Conservation (phyloP, 2,797 vertebrate species). For the Malurus splendens region DNA sequence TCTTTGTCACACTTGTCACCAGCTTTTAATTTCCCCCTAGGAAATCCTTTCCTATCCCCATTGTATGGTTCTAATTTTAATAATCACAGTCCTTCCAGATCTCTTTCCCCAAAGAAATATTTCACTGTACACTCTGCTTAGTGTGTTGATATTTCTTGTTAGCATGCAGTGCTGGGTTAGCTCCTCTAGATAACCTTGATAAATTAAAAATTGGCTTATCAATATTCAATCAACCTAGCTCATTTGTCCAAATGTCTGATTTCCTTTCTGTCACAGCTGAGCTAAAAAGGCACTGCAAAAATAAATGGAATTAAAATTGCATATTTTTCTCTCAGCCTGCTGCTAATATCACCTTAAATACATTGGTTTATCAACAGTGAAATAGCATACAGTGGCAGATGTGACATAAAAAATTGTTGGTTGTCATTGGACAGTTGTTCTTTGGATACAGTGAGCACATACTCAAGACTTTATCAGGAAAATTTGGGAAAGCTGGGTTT, state of each 20-base stretch:
- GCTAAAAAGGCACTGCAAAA: conserved; percentile 9
- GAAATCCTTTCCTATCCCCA: neutral
- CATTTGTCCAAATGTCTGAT: conserved; percentile 36
- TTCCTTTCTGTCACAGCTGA: conserved; percentile 29
- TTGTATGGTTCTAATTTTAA: neutral
- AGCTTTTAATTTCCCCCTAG: neutral
- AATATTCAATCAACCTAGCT: conserved; percentile 53
- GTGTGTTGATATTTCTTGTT: conserved; percentile 23
- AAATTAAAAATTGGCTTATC: conserved; percentile 62
- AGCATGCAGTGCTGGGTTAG: neutral
- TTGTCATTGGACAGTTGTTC: neutral
- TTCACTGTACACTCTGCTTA: conserved; percentile 6
- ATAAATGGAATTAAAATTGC: conserved; percentile 52
- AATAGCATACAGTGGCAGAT: neutral
- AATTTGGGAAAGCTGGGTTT: neutral
- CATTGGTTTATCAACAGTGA: neutral
- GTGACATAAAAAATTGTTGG: neutral
- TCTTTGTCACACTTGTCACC: neutral
- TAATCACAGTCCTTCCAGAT: neutral
- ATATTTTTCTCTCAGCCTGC: conserved; percentile 1
- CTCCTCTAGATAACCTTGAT: conserved; percentile 55
- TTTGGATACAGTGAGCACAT: neutral
- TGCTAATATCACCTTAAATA: neutral
- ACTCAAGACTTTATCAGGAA: neutral
- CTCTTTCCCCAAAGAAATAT: neutral